Conservation (phyloP, 2,113 vertebrate genomes). For the Mormyrus iriodes region DNA sequence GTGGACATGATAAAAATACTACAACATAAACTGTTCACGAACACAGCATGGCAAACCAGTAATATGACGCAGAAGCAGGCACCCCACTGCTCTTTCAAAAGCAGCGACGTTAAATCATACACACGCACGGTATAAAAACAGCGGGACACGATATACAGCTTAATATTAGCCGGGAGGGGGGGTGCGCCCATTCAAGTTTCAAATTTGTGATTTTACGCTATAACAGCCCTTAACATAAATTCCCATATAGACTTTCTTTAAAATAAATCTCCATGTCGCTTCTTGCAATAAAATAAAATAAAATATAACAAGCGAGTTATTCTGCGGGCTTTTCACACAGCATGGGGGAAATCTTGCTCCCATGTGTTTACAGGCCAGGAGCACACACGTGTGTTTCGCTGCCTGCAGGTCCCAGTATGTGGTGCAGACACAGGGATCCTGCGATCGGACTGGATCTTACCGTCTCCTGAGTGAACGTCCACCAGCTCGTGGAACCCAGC, state of each 20-base stretch:
- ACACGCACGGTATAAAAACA: background rate
- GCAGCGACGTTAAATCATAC: background rate
- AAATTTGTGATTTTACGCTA: background rate
- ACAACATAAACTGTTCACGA: background rate
- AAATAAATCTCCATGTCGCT: background rate
- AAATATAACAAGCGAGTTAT: background rate
- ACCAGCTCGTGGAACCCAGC: background rate
- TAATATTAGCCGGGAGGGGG: background rate
- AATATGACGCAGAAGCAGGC: background rate
- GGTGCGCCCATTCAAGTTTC: background rate
- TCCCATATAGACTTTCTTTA: background rate
- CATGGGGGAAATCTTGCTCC: no score
- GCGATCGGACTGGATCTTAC: background rate
- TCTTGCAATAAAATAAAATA: background rate
- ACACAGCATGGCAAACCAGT: background rate
- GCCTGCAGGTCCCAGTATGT: background rate
- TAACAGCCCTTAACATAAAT: background rate
- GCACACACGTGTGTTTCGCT: background rate
- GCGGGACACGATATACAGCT: background rate
- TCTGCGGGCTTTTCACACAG: background rate
- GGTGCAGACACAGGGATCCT: no score
- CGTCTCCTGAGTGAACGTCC: background rate
- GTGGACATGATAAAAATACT: background rate
- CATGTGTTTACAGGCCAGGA: background rate
- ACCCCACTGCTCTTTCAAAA: background rate